Evolutionary conservation across 2,797 vertebrate species (phyloP), one percentile per base, ranked within the genome.

Genomic region (Phrynocephalus forsythii): DNA sequence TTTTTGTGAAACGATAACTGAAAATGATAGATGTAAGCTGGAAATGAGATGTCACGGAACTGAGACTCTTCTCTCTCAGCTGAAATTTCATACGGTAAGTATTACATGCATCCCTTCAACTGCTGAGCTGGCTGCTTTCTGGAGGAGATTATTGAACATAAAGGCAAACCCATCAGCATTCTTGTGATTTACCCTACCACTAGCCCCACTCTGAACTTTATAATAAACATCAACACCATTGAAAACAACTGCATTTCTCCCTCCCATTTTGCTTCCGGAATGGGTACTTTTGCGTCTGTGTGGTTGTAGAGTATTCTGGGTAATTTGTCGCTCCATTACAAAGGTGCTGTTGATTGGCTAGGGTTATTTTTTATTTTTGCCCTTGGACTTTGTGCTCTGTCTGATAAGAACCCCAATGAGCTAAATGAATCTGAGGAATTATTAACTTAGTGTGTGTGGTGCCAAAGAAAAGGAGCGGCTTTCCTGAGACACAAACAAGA

Each of bases 371-470:
- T 44, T 44, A 4, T 89, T 79, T 85, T 84, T 92, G 89, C 92
- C 88, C 90, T 91, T 93, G 96, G 96, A 97, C 97, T 97, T 97
- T 97, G 96, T 84, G 60, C 87, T 85, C 96, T 63, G 67, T 4
- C 88, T 1, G 97, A 97, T 97, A 97, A 97, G 96, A 86, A 85
- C 63, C 89, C 38, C n/a, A 28, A 86, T 68, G 73, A 93, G 66
- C 92, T 93, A 85, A 95, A 95, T 93, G 95, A 87, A 95, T 79
- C 92, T 90, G 91, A 92, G 86, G 87, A 96, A 97, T 97, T 83
- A 97, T 97, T 97, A 97, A 97, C 95, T 3, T 13, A 79, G 72
- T 56, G 0, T 48, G 83, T 82, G 92, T 56, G 2, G 79, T 87
- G 91, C 94, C 92, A 92, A 91, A 88, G 94, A 93, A 87, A 88